These are phyloP conservation scores for Phoebastria nigripes DNA, from an alignment of 2,797 vertebrate genomes.

Conservation along the genomic window DNA sequence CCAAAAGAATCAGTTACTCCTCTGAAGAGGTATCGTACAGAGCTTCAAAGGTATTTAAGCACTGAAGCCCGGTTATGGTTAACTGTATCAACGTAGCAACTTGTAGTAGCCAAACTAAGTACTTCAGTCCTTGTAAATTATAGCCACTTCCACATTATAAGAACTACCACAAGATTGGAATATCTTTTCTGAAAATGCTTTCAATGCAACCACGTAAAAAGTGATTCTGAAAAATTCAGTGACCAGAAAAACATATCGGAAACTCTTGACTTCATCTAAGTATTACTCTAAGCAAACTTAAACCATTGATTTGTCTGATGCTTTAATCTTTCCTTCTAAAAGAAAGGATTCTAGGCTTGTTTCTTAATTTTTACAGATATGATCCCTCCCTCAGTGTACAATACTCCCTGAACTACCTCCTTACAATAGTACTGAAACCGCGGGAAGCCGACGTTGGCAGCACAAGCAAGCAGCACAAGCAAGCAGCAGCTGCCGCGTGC, in stretches of 20 bases:
- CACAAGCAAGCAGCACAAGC: too few relatives aligned
- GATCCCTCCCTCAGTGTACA: background rate
- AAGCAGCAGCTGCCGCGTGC: too few relatives aligned
- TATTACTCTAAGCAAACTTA: background rate
- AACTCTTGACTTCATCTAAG: background rate
- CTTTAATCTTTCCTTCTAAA: background rate
- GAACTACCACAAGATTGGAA: background rate
- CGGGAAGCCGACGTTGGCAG: background rate
- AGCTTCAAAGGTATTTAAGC: background rate
- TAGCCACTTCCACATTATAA: background rate
- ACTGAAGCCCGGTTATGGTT: accelerated
- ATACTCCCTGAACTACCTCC: background rate
- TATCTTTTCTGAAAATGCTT: background rate
- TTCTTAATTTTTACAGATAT: background rate
- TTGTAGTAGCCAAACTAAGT: background rate
- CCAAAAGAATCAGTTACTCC: background rate
- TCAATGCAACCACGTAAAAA: background rate
- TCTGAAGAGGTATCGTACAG: background rate
- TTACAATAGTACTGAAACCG: accelerated
- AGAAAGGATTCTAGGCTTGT: background rate
- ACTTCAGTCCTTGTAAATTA: background rate
- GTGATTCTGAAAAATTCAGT: background rate
- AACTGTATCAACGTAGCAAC: accelerated
- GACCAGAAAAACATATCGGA: background rate
- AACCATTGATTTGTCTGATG: background rate